These are phyloP conservation scores for Dolomedes plantarius DNA, from an alignment of 2,888 invertebrate genomes.

Conservation along the genomic window DNA sequence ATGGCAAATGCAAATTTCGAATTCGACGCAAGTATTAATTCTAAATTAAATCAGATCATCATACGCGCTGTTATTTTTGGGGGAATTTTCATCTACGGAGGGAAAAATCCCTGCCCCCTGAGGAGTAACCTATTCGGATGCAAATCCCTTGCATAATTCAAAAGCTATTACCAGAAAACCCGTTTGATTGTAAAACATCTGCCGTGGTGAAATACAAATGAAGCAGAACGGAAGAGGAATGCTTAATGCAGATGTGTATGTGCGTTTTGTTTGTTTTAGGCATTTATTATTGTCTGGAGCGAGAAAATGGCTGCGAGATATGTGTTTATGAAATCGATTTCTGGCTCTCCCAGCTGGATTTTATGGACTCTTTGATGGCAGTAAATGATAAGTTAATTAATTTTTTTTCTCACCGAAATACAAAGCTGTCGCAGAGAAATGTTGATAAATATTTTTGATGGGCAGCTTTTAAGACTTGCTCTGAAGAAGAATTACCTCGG, in stretches of 20 bases:
- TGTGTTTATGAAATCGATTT: neutral
- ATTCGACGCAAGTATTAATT: constrained; percentile 40
- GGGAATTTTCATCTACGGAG: neutral
- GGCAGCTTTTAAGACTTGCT: too few relatives aligned
- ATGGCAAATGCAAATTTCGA: neutral
- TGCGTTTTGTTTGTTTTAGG: constrained; percentile 21
- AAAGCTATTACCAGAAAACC: constrained; percentile 55
- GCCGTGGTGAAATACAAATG: constrained; percentile 57
- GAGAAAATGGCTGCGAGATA: neutral
- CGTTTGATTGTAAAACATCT: constrained; percentile 63
- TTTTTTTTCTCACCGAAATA: too few relatives aligned
- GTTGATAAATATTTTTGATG: too few relatives aligned
- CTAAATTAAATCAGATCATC: constrained; percentile 61
- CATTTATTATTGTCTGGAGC: constrained; percentile 9
- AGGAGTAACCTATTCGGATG: constrained; percentile 40
- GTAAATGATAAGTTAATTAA: neutral
- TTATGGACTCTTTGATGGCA: neutral
- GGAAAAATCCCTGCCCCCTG: constrained; percentile 1
- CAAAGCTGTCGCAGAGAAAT: too few relatives aligned
- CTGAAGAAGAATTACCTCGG: too few relatives aligned
- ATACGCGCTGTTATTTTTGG: constrained; percentile 41
- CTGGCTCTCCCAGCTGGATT: neutral
- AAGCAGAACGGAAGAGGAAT: constrained; percentile 8
- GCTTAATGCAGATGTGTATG: constrained; percentile 2
- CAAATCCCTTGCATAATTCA: constrained; percentile 65